Evolutionary conservation across 1,140 invertebrate species (phyloP).

Genomic region (Drosophila teissieri): DNA sequence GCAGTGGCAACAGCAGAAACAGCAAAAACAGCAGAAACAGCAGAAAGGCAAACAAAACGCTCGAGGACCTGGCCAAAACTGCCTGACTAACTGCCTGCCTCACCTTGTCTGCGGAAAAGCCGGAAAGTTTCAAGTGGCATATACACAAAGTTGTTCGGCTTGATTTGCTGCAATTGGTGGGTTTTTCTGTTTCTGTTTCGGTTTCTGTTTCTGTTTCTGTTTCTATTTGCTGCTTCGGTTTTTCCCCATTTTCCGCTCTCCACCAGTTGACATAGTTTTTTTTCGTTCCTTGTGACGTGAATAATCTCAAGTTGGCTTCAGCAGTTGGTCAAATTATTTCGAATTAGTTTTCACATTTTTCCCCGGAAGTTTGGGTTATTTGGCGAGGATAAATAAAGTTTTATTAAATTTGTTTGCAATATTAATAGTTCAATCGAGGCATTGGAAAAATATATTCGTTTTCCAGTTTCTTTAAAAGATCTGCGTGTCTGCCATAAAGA

Average conservation of each 20-base stretch:
- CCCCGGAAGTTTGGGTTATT: neutral
- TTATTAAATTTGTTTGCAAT: neutral
- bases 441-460: neutral
- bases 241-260: neutral
- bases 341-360: conserved; percentile 20
- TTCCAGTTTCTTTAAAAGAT: too few species aligned
- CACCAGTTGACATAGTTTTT: conserved; percentile 27
- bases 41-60: conserved; percentile 16
- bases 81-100: conserved; percentile 30
- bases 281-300: conserved; percentile 8
- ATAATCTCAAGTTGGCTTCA: conserved; percentile 7
- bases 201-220: conserved; percentile 10
- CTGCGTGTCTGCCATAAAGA: too few species aligned
- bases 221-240: conserved; percentile 8
- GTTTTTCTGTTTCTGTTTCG: conserved; percentile 16
- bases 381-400: neutral
- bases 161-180: conserved; percentile 53
- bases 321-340: conserved; percentile 10
- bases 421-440: neutral
- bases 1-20: conserved; percentile 4
- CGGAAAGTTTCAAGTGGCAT: conserved; percentile 61
- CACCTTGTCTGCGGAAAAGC: conserved; percentile 37
- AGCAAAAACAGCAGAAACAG: conserved; percentile 22
- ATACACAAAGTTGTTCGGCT: conserved; percentile 43
- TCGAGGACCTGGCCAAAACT: conserved; percentile 11